Evolutionary conservation across 1,140 invertebrate genomes (phyloP).

Genomic region (Dreissena rostriformis): DNA sequence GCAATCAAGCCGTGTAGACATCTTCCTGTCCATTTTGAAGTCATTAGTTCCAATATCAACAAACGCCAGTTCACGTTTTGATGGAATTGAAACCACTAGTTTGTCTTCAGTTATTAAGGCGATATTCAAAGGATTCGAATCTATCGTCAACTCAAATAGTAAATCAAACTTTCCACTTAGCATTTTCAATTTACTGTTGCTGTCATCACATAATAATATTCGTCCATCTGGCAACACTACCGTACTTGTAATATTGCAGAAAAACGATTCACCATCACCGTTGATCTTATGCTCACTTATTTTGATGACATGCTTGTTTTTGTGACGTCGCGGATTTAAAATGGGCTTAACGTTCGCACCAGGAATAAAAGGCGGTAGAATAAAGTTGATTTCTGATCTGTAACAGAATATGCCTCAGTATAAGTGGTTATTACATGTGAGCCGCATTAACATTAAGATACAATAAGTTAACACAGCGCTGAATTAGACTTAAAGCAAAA

Average conservation of each 20-base stretch:
- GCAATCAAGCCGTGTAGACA: slow-evolving; percentile 41
- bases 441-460: too few species aligned
- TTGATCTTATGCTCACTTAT: slow-evolving; percentile 26
- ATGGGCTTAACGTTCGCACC: neutral
- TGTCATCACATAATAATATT: slow-evolving; percentile 36
- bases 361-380: slow-evolving; percentile 25
- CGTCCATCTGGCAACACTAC: slow-evolving; percentile 39
- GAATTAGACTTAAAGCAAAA: too few species aligned
- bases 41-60: slow-evolving; percentile 21
- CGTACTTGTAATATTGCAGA: slow-evolving; percentile 45
- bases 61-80: slow-evolving; percentile 29
- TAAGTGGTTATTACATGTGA: too few species aligned
- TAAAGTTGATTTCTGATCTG: slow-evolving; percentile 14
- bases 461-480: too few species aligned
- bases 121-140: slow-evolving; percentile 39
- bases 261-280: slow-evolving; percentile 33
- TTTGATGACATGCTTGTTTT: slow-evolving; percentile 45
- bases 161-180: slow-evolving; percentile 12
- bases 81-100: slow-evolving; percentile 35
- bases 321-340: slow-evolving; percentile 12
- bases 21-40: slow-evolving; percentile 5
- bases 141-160: slow-evolving; percentile 12
- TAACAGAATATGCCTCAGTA: neutral
- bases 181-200: slow-evolving; percentile 51
- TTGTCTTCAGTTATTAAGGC: slow-evolving; percentile 33